Conservation (phyloP, 2,797 vertebrate genomes). For the Platyrinchus mystaceus region DNA sequence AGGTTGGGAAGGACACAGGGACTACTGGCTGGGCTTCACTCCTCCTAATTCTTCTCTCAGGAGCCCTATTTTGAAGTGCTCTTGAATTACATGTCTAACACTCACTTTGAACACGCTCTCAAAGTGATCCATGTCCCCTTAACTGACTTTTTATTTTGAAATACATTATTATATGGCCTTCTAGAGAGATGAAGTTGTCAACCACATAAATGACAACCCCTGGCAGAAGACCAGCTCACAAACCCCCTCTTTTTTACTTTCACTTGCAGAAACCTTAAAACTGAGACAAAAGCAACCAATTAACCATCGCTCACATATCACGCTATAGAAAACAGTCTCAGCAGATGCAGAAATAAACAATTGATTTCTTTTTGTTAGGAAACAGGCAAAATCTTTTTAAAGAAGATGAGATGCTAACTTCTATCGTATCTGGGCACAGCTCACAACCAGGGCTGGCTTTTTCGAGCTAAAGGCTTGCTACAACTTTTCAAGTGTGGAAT, state of each 20-base stretch:
- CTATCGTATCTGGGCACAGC: rapidly evolving
- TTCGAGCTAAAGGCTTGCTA: not conserved
- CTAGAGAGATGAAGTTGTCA: constrained; percentile 53
- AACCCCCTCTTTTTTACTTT: not conserved
- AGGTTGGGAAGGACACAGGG: not conserved
- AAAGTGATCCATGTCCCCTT: constrained; percentile 64
- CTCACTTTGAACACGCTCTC: constrained; percentile 57
- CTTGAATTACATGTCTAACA: constrained; percentile 65
- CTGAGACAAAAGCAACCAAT: not conserved
- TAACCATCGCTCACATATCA: not conserved
- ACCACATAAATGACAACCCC: constrained; percentile 26
- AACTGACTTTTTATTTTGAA: constrained; percentile 57
- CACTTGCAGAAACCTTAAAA: not conserved
- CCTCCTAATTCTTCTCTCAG: not conserved
- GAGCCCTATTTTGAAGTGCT: constrained; percentile 40
- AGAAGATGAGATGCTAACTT: not conserved
- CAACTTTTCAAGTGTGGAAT: not conserved
- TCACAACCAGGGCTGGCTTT: not conserved
- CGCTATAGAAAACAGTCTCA: not conserved
- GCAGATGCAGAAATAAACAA: constrained; percentile 22
- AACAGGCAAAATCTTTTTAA: not conserved
- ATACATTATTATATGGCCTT: constrained; percentile 62
- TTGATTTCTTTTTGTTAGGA: not conserved
- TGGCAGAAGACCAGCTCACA: constrained; percentile 1
- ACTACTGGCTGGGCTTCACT: not conserved